Percentiles rank a stretch among this genome's conserved stretches.
phyloP scores from a whole-genome alignment of 2,113 vertebrate species.

The Lamprologus callipterus region DNA sequence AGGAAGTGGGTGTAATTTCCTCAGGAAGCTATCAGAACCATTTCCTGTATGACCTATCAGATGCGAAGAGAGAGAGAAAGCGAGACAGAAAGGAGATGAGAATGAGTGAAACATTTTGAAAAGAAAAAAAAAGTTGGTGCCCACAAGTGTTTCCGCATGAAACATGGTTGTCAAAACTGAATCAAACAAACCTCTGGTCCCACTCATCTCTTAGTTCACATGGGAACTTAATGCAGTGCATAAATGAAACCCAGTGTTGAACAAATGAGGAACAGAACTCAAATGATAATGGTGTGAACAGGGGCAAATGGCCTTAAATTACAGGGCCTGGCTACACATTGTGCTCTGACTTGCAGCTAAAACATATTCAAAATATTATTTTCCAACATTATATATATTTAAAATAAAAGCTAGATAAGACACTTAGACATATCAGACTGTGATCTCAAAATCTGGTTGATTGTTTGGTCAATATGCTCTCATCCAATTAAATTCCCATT shows the following conservation, averaged over 20 bases:
- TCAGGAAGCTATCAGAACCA: constrained; percentile 73
- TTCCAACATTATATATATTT: not conserved
- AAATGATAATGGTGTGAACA: not conserved
- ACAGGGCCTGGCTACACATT: not conserved
- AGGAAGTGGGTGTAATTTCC: constrained; percentile 78
- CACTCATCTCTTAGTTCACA: not conserved
- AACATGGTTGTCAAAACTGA: not conserved
- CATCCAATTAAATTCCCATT: not conserved
- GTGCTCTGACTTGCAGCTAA: not conserved
- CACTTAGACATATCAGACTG: not conserved
- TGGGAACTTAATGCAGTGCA: not conserved
- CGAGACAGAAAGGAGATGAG: not conserved
- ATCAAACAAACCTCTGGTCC: not conserved
- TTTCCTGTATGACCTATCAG: constrained; percentile 66
- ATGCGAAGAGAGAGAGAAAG: constrained; percentile 12
- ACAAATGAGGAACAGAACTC: constrained; percentile 10
- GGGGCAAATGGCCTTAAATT: not conserved
- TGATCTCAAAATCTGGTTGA: not conserved
- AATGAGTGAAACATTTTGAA: not conserved
- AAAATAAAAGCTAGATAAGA: not conserved
- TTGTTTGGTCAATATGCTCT: not conserved
- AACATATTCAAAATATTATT: not conserved
- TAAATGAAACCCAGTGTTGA: not conserved
- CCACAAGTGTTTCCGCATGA: not conserved
- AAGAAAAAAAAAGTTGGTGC: not conserved